Base-by-base conservation (phyloP, 2,797 vertebrate genomes). In the Melanotaenia boesemani region DNA sequence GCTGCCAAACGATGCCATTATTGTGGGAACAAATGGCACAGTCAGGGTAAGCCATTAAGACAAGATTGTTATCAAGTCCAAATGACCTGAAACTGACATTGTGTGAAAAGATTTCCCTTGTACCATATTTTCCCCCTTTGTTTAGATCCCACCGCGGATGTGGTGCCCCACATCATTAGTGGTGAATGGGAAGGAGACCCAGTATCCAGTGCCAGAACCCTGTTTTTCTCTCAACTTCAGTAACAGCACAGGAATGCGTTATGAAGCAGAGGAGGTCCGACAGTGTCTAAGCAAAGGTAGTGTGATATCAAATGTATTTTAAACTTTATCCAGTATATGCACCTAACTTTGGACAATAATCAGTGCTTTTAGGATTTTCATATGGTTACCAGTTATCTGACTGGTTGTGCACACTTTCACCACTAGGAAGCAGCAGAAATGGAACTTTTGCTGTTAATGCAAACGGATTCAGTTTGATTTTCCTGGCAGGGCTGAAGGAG, bases 251-350 rank as follows among this genome's bases (percentile, higher is more conserved):
- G 96, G 96, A 76, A 82, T 98, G 94, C 78, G 89, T 28, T 97
- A 96, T 2, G 96, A 97, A 81, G 97, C 96, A 0, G 94, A 95
- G 63, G 96, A 96, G 12, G 95, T 97, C 26, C 94, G 95, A 0
- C 94, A 95, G 79, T 97, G 96, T 86, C 90, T 97, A 71, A 89
- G 93, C 5, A 89, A 91, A 90, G 96, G 96, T 97, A 85, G 56
- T 0, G 20, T 16, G 4, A 20, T 16, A 22, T 30, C 70, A 11
- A 8, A 2, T 20, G 22, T 37, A 39, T 59, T 34, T 54, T 13
- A 71, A 3, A 22, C 1, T 54, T 22, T 5, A 24, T 54, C 2
- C 37, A 9, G 18, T 10, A 55, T 55, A 26, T 55, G 13, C 22
- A 26, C 0, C 3, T 13, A 6, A 56, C 8, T 30, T 0, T 16